Conservation (phyloP, 1,140 invertebrate genomes). For the Dufourea novaeangliae region DNA sequence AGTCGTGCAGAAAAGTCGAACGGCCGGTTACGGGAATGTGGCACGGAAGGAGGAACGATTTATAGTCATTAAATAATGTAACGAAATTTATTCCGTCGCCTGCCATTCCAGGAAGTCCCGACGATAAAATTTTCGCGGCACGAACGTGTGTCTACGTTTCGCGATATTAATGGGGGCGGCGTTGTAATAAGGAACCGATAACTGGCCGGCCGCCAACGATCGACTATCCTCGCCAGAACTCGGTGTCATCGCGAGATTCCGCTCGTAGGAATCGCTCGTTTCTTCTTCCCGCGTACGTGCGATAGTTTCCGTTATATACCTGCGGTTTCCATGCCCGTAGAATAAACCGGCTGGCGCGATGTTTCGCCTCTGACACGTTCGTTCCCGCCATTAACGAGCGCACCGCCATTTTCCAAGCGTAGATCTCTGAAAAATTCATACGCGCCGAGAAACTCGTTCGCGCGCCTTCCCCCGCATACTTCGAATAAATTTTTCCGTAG, state of each 20-base stretch:
- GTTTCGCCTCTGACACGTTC: neutral
- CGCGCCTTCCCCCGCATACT: neutral
- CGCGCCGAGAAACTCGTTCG: neutral
- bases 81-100: slow-evolving; percentile 47
- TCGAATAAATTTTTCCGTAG: slow-evolving; percentile 8
- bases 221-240: slow-evolving; percentile 4
- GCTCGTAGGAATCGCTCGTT: neutral
- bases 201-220: slow-evolving; percentile 44
- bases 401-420: neutral
- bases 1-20: slow-evolving; percentile 13
- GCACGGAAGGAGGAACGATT: slow-evolving; percentile 47
- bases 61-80: slow-evolving; percentile 55
- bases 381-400: slow-evolving; percentile 2
- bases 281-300: neutral
- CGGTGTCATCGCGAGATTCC: slow-evolving; percentile 33
- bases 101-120: slow-evolving; percentile 28
- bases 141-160: slow-evolving; percentile 46
- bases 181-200: slow-evolving; percentile 49
- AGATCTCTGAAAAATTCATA: slow-evolving; percentile 34
- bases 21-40: slow-evolving; percentile 29
- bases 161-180: slow-evolving; percentile 51
- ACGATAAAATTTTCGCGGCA: slow-evolving; percentile 44
- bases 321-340: neutral
- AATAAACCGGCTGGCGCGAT: neutral
- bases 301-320: neutral